Evolutionary conservation across 2,888 invertebrate species (phyloP).

Genomic region (Mimumesa dahlbomi): DNA sequence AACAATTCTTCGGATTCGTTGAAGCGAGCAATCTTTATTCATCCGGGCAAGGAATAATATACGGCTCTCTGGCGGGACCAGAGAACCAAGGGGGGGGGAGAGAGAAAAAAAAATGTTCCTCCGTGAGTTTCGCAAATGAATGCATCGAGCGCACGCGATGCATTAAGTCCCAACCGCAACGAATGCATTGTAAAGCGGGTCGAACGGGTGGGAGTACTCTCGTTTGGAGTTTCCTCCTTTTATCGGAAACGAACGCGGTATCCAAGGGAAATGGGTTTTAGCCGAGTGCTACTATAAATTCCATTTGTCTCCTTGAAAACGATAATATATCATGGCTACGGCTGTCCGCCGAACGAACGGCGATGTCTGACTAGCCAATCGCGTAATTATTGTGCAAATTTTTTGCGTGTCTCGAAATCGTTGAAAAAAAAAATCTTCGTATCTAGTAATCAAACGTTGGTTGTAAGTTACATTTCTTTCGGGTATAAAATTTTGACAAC

Average conservation of each 20-base stretch:
- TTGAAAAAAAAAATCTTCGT: too few species aligned
- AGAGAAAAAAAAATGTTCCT: background rate
- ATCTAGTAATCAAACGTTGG: too few species aligned
- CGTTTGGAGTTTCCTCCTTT: slow-evolving; percentile 61
- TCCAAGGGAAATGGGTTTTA: slow-evolving; percentile 63
- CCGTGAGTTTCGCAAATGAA: slow-evolving; percentile 49
- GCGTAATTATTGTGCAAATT: too few species aligned
- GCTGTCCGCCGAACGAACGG: slow-evolving; percentile 25
- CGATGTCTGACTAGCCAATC: slow-evolving; percentile 34
- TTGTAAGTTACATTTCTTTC: too few species aligned
- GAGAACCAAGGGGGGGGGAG: background rate
- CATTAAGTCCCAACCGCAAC: slow-evolving; percentile 61
- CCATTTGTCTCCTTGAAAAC: slow-evolving; percentile 65
- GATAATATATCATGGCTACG: slow-evolving; percentile 45
- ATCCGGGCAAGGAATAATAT: slow-evolving; percentile 1
- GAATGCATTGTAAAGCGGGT: slow-evolving; percentile 58
- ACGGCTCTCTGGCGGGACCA: background rate
- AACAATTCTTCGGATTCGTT: too few species aligned
- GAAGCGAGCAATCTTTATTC: too few species aligned
- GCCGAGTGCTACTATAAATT: slow-evolving; percentile 66
- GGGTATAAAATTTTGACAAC: too few species aligned
- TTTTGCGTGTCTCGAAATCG: too few species aligned
- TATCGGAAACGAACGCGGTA: slow-evolving; percentile 57
- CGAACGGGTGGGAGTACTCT: slow-evolving; percentile 45
- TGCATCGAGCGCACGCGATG: slow-evolving; percentile 52